These are phyloP conservation scores for Emesis russula DNA, from an alignment of 2,888 invertebrate species.

Conservation along the genomic window DNA sequence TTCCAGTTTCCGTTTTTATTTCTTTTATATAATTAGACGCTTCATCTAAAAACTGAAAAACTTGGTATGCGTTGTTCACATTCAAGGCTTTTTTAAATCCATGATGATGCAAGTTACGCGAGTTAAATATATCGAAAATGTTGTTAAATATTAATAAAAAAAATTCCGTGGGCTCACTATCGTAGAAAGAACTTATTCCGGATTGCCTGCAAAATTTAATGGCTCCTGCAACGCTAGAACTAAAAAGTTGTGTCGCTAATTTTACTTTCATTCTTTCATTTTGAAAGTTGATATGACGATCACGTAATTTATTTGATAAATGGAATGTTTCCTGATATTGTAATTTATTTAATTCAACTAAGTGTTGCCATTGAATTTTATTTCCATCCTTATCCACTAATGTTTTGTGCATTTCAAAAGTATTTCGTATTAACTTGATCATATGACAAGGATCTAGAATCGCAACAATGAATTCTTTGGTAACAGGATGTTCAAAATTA, in stretches of 20 bases:
- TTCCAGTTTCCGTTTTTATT: neutral
- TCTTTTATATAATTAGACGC: no score
- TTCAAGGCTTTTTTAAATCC: no score
- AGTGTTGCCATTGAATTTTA: conserved; percentile 14
- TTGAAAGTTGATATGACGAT: neutral
- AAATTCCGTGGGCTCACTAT: neutral
- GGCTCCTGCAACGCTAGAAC: neutral
- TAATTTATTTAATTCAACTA: conserved; percentile 7
- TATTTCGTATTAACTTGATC: neutral
- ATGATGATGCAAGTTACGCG: neutral
- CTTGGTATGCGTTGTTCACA: no score
- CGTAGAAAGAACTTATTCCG: neutral
- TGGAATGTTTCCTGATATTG: neutral
- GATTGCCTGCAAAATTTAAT: neutral
- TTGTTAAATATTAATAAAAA: conserved; percentile 4
- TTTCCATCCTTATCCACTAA: conserved; percentile 14
- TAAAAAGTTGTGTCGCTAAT: conserved; percentile 9
- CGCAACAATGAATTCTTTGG: neutral
- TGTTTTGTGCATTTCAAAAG: neutral
- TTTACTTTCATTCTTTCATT: conserved; percentile 14
- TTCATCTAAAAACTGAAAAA: no score
- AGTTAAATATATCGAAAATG: conserved; percentile 1
- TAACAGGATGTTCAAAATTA: neutral
- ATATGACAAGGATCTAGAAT: neutral
- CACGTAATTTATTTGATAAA: neutral